Base-by-base conservation (phyloP, 1,140 invertebrate genomes). In the Dendrolimus kikuchii region DNA sequence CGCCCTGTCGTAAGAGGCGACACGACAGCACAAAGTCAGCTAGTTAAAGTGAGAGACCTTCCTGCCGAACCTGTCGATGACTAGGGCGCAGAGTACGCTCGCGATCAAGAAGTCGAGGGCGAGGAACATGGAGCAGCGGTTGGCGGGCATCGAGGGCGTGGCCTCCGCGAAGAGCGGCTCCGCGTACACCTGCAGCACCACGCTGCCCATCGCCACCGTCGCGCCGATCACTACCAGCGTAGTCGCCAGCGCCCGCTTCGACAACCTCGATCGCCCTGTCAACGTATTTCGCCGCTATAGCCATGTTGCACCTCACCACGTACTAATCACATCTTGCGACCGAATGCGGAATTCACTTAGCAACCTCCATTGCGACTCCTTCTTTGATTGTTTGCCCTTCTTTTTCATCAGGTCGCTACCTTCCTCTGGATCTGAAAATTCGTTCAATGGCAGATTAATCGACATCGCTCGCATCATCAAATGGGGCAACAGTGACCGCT, bases 121-220 rank as follows among this genome's bases (percentile, higher is more conserved):
- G 5, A 85, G 46, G 7, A 77, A 60, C 38, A 82, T 74, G 6
- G 79, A 71, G 44, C 76, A 79, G 40, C 69, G 61, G 51, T 77
- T 82, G 0, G 81, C 58, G 6, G 74, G 49, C 74, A 85, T 78
- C 0, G 70, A 69, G 0, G 81, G 81, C 4, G 77, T 62, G 1
- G 79, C 81, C 44, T 81, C 74, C 36, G 67, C 74, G 60, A 85
- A 82, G 5, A 85, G 53, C 0, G 76, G 64, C 51, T 82, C 81
- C 0, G 81, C 81, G 51, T 81, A 85, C 10, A 85, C 77, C 64
- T 85, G 81, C 5, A 84, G 59, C 0, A 80, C 79, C 3, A 81
- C 67, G 5, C 76, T 66, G 0, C 81, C 81, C 79, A 81, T 82
- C 23, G 80, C 50, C 40, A 81, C 81, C 0, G 67, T 72, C 1